These are phyloP conservation scores for Cynocephalus volans DNA, from an alignment of 2,113 vertebrate genomes.

Conservation along the genomic window DNA sequence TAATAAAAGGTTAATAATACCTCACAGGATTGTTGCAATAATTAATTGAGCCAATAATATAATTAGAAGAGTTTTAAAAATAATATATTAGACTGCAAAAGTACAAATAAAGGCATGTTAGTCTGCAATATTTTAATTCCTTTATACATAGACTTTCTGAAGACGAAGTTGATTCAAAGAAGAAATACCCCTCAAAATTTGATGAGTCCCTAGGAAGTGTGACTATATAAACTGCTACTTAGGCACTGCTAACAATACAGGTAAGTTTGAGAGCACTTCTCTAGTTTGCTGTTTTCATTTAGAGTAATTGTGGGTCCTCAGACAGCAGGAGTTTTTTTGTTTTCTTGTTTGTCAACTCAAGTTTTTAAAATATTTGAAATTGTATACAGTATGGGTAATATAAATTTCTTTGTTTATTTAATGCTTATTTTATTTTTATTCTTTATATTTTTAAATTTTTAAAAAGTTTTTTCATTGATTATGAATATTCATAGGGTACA, in stretches of 20 bases:
- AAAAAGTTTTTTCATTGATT: no score
- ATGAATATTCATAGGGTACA: no score
- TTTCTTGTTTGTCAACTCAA: neutral
- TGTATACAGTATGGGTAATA: neutral
- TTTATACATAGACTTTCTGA: neutral
- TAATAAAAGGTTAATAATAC: neutral
- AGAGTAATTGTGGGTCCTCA: neutral
- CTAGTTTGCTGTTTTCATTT: neutral
- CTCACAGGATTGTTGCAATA: neutral
- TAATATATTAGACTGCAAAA: neutral
- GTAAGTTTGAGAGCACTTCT: neutral
- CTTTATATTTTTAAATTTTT: no score
- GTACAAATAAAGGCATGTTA: neutral
- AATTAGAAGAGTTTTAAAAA: neutral
- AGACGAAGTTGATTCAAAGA: neutral
- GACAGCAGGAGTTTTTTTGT: neutral
- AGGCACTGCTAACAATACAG: neutral
- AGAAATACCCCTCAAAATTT: neutral
- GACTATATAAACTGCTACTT: neutral
- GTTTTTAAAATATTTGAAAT: neutral
- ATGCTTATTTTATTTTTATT: no score
- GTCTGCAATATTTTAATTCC: neutral
- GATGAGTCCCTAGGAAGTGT: fast-evolving
- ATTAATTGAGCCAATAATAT: neutral
- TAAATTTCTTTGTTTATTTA: neutral